Base-by-base conservation (phyloP, 2,113 vertebrate species). In the Festucalex cinctus region DNA sequence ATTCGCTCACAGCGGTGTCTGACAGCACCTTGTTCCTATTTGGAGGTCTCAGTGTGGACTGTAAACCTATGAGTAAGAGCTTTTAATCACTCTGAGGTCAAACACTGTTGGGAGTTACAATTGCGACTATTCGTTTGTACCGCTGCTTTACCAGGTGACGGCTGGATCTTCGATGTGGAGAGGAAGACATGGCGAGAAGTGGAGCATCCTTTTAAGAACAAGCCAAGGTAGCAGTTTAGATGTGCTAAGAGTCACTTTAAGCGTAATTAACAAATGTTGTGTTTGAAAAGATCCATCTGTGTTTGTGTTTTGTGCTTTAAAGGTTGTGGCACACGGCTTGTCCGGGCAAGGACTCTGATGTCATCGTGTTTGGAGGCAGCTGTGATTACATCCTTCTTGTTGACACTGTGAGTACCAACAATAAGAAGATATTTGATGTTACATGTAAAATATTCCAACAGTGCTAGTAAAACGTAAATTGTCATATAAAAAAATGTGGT, bases 281-380 rank as follows among this genome's bases (percentile, higher is more conserved):
- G 20, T 1, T 9, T 60, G 36, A 9, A 5, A 12, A 36, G 13
- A 3, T n/a, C 41, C 9, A 41, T 41, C 3, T 32, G 12, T 62
- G 22, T 1, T 28, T 46, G 22, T 19, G 12, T 20, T 28, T 13
- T 17, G 7, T 59, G 53, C 6, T 49, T 26, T 39, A 91, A n/a
- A 90, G 96, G 77, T 87, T 97, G 83, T 98, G 96, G 96, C 96
- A 98, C 78, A 95, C 94, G 7, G 95, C 95, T 9, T 95, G 94
- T 82, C 84, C 90, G 5, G 94, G 93, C 24, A 95, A 92, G 84
- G 95, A 98, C 80, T 92, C 90, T 71, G 96, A 98, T 76, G 93
- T 98, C 73, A 90, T 98, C 86, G 95, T 98, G 78, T 98, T 98
- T 81, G 95, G 96, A 74, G 96, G 96, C 72, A 97, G 96, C 82